A percentile compares a stretch with the other conserved stretches of the same genome.
phyloP scores from a whole-genome alignment of 2,797 vertebrate species.

The Halcyon smyrnensis region DNA sequence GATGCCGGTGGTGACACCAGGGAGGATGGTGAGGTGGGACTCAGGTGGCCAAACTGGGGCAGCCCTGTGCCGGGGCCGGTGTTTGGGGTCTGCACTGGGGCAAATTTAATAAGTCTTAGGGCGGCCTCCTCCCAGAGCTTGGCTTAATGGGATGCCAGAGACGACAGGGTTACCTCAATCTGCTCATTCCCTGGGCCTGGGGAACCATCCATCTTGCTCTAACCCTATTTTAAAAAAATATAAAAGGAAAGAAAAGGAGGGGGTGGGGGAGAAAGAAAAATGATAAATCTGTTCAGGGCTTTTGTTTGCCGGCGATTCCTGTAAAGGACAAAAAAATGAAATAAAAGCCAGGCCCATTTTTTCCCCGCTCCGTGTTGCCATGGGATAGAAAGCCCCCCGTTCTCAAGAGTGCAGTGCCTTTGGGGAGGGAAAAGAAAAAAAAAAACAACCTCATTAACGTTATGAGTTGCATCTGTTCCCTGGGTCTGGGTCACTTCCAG shows the following conservation, averaged over 20 bases:
- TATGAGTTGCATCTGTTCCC: constrained; percentile 69
- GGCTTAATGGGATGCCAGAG: constrained; percentile 62
- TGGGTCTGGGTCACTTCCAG: background rate
- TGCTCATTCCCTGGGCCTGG: constrained; percentile 20
- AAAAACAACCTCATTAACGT: background rate
- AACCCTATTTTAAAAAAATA: constrained; percentile 71
- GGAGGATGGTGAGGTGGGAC: background rate
- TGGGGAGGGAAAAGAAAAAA: constrained; percentile 5
- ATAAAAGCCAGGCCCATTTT: constrained; percentile 56
- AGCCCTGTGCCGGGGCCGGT: rapidly evolving
- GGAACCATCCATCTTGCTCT: constrained; percentile 73
- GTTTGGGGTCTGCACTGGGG: background rate
- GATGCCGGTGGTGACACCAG: background rate
- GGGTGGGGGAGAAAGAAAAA: constrained; percentile 67
- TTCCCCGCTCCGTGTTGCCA: constrained; percentile 34
- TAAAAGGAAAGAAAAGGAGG: constrained; percentile 73
- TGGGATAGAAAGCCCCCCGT: constrained; percentile 38
- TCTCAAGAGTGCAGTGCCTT: constrained; percentile 38
- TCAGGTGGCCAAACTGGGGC: background rate
- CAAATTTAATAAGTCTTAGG: constrained; percentile 16
- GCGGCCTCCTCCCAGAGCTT: constrained; percentile 1
- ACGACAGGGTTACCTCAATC: constrained; percentile 46
- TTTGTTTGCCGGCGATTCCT: constrained; percentile 64
- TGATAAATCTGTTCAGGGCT: constrained; percentile 54
- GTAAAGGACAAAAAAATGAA: constrained; percentile 65